Evolutionary conservation across 2,888 invertebrate genomes (phyloP), one percentile per base, ranked within the genome.

Genomic region (Sepioteuthis lessoniana): DNA sequence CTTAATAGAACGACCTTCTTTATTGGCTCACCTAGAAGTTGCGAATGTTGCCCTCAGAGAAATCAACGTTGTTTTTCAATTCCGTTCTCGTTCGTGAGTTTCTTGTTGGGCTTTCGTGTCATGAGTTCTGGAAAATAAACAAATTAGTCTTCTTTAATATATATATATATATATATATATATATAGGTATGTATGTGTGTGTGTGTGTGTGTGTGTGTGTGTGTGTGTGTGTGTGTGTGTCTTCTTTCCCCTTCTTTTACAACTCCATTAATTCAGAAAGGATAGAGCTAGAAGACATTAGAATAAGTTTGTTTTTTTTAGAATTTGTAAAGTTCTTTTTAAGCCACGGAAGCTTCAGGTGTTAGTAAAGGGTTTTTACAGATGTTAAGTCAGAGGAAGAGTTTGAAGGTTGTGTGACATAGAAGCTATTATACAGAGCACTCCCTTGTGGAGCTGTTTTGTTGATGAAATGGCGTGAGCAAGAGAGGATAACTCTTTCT

Each of bases 221-320:
- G n/a, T n/a, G n/a, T n/a, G n/a, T n/a, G n/a, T n/a, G n/a, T n/a
- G n/a, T n/a, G n/a, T n/a, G 5, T n/a, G 1, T 10, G 10, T 76
- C 5, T 19, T 8, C 19, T n/a, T 60, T 0, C 76, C 76, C 10
- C 31, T n/a, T 76, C 76, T 2, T 13, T 76, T n/a, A 0, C 76
- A n/a, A 13, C 13, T 31, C n/a, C n/a, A n/a, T 31, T 76, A n/a
- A 76, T 76, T 7, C 10, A 13, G 13, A 5, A 76, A 76, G 5
- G 8, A 1, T n/a, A n/a, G 13, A n/a, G 13, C 8, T n/a, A 76
- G 10, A 8, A 7, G n/a, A 31, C 2, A n/a, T 0, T 0, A n/a
- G n/a, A n/a, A 76, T n/a, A 31, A 76, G 60, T 60, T 28, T n/a
- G n/a, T n/a, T n/a, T n/a, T n/a, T 16, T 28, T 25, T 60, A 60